phyloP scores from a whole-genome alignment of 2,888 invertebrate species.

The Stenodera caucasica region DNA sequence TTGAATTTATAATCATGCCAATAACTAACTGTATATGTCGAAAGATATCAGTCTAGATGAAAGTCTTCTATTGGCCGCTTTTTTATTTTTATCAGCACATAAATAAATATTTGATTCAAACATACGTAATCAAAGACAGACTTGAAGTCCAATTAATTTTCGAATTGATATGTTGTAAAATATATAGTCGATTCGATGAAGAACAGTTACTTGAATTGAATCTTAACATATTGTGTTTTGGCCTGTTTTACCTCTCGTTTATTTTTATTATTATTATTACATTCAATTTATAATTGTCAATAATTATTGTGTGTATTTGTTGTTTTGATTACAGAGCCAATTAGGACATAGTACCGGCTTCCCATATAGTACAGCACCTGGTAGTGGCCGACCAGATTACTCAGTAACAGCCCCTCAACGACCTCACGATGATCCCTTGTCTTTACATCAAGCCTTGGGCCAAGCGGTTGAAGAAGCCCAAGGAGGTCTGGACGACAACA shows the following conservation, averaged over 20 bases:
- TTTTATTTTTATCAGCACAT: too few relatives aligned
- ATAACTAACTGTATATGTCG: too few relatives aligned
- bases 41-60: too few relatives aligned
- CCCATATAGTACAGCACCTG: constrained; percentile 60
- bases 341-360: constrained; percentile 54
- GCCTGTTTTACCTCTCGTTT: constrained; percentile 2
- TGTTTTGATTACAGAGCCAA: constrained; percentile 47
- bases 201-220: constrained; percentile 26
- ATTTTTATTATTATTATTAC: neutral
- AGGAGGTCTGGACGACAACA: constrained; percentile 79
- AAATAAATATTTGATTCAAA: too few relatives aligned
- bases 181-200: constrained; percentile 12
- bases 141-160: neutral
- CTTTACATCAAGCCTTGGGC: constrained; percentile 80
- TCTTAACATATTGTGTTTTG: constrained; percentile 22
- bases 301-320: neutral
- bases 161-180: neutral
- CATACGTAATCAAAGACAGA: neutral
- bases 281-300: neutral
- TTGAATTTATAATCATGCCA: too few relatives aligned
- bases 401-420: constrained; percentile 48
- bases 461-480: constrained; percentile 68
- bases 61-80: too few relatives aligned
- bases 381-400: constrained; percentile 58
- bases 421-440: constrained; percentile 71